phyloP scores from a whole-genome alignment of 2,113 vertebrate genomes.

The Procavia capensis region DNA sequence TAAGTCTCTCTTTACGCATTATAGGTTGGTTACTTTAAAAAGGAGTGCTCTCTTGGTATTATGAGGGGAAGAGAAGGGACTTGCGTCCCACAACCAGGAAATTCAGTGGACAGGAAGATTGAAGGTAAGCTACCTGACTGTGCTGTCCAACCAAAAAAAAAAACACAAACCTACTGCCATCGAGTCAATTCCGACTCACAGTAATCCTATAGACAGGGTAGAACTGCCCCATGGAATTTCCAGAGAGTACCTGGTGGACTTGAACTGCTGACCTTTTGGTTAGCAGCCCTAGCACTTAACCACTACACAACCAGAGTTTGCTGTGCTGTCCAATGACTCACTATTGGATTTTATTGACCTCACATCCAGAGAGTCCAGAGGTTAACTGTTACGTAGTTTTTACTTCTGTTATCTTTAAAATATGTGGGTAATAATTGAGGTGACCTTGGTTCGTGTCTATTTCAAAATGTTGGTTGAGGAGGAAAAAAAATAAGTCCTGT shows the following conservation, averaged over 20 bases:
- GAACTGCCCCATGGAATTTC: too few relatives aligned
- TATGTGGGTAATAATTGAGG: not conserved
- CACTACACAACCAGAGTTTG: too few relatives aligned
- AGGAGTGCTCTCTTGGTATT: conserved; percentile 51
- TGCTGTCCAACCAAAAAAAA: not conserved
- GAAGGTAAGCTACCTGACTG: not conserved
- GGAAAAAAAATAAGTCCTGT: conserved; percentile 32
- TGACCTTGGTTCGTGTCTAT: conserved; percentile 29
- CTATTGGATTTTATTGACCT: not conserved
- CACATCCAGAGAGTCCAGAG: not conserved
- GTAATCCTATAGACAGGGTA: too few relatives aligned
- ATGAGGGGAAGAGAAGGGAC: not conserved
- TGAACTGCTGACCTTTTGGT: too few relatives aligned
- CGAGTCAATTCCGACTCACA: too few relatives aligned
- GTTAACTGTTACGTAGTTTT: not conserved
- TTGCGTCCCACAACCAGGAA: conserved; percentile 13
- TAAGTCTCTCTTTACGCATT: conserved; percentile 26
- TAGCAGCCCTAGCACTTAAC: too few relatives aligned
- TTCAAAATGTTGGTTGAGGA: conserved; percentile 22
- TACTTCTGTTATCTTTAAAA: conserved; percentile 35
- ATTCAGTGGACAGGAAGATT: conserved; percentile 1
- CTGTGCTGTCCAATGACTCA: not conserved
- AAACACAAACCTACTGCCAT: too few relatives aligned
- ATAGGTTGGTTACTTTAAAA: conserved; percentile 23
- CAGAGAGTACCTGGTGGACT: too few relatives aligned